These are phyloP conservation scores for Drosophila anomalata DNA, from an alignment of 2,888 invertebrate species.

Conservation along the genomic window DNA sequence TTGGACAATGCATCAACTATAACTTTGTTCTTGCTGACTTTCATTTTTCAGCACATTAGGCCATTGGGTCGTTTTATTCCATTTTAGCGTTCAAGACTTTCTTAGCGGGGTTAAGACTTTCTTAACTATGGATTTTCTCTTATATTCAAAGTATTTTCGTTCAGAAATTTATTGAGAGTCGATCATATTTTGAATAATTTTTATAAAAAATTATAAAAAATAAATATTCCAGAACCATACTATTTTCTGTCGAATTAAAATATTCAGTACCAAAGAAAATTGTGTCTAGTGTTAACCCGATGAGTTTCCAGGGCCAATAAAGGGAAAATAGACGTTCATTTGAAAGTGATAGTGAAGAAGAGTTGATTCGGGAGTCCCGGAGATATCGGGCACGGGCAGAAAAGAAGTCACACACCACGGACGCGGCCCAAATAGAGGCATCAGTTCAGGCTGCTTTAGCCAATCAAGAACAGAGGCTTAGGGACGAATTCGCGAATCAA, in stretches of 20 bases:
- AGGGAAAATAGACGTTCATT: background rate
- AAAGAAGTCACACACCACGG: background rate
- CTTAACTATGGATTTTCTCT: no score
- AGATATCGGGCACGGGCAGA: background rate
- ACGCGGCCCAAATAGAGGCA: background rate
- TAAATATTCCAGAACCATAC: background rate
- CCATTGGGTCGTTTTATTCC: no score
- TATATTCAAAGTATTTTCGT: no score
- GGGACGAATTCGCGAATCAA: background rate
- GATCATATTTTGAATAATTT: no score
- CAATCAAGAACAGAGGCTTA: background rate
- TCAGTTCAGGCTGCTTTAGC: background rate
- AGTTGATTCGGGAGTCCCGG: background rate
- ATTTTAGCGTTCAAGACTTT: no score
- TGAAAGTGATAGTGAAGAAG: constrained; percentile 3
- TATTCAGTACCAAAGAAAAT: background rate
- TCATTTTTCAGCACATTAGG: no score
- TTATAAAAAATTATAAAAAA: no score
- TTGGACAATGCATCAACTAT: no score
- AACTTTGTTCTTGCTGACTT: no score
- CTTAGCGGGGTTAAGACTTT: no score
- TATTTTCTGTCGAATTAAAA: constrained; percentile 2
- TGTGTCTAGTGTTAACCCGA: constrained; percentile 6
- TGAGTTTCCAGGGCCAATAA: background rate
- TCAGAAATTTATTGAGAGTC: no score